Evolutionary conservation across 2,888 invertebrate genomes (phyloP), one percentile per base, ranked within the genome.

Genomic region (Malacosoma neustria): DNA sequence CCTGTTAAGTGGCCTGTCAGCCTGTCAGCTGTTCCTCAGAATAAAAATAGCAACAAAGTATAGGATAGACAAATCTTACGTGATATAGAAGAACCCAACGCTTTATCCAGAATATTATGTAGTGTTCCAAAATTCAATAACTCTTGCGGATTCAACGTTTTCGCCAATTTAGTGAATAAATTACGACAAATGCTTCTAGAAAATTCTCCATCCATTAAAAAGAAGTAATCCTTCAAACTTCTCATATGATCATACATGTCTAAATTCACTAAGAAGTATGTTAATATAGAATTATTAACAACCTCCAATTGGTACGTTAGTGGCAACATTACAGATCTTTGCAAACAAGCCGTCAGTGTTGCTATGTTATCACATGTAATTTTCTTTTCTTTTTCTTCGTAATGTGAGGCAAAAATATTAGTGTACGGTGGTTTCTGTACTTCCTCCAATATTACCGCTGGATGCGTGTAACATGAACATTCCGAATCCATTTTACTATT

Each of bases 151-250:
- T 87, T 85, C 14, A 89, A 70, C 1, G 89, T 90, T n/a, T 87
- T 86, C 37, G 90, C 90, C 35, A 94, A 65, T 43, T 90, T 90
- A 0, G 87, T 79, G 46, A 93, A 92, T 40, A 94, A 70, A 45
- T 90, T 91, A 35, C 89, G 87, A 29, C 92, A 92, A 11, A 94
- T 89, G 47, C 89, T 90, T 22, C 89, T 88, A 0, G 91, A 91
- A 65, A 94, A 94, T 67, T 94, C 93, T 1, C 94, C 94, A 49
- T 94, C 93, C 82, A 93, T 87, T 13, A 94, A 63, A 52, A 94
- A 93, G 64, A 91, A 94, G 54, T 92, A 94, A 58, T 92, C 91
- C 33, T 92, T 87, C n/a, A 94, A 69, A 63, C 91, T 91, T 32
- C 89, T 88, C 46, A 94, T 81, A 70, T 94, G 93, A 12, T 90